Evolutionary conservation across 2,113 vertebrate species (phyloP).

Genomic region (Globicephala melas): DNA sequence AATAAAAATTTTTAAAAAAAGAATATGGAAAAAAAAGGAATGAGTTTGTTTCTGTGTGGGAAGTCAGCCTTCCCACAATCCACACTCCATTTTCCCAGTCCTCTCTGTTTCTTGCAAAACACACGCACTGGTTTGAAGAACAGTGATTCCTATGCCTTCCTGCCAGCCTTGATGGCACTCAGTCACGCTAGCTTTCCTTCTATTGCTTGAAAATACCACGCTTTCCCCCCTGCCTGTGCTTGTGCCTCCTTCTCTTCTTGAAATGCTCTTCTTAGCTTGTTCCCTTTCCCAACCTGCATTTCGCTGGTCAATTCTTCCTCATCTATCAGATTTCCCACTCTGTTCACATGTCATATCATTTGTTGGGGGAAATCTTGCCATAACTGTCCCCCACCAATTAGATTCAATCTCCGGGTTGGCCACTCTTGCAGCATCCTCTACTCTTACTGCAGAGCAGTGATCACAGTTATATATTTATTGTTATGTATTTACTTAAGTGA

Average conservation of each 20-base stretch:
- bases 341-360: not conserved
- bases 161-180: too few relatives aligned
- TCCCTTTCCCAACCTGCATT: not conserved
- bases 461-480: not conserved
- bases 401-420: rapidly evolving
- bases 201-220: not conserved
- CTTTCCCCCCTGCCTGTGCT: not conserved
- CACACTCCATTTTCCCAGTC: not conserved
- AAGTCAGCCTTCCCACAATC: not conserved
- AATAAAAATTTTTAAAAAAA: not conserved
- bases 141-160: not conserved
- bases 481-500: not conserved
- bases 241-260: not conserved
- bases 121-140: rapidly evolving
- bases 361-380: not conserved
- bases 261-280: not conserved
- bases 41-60: not conserved
- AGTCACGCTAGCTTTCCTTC: not conserved
- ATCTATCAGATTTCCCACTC: not conserved
- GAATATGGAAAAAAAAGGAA: not conserved
- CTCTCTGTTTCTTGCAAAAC: not conserved
- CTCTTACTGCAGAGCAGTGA: not conserved
- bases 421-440: too few relatives aligned
- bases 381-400: rapidly evolving
- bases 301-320: not conserved